Percentiles rank a stretch among this genome's conserved stretches.
These are phyloP conservation scores for Rhogogaster chlorosoma DNA, from an alignment of 2,888 invertebrate genomes.

Conservation along the genomic window DNA sequence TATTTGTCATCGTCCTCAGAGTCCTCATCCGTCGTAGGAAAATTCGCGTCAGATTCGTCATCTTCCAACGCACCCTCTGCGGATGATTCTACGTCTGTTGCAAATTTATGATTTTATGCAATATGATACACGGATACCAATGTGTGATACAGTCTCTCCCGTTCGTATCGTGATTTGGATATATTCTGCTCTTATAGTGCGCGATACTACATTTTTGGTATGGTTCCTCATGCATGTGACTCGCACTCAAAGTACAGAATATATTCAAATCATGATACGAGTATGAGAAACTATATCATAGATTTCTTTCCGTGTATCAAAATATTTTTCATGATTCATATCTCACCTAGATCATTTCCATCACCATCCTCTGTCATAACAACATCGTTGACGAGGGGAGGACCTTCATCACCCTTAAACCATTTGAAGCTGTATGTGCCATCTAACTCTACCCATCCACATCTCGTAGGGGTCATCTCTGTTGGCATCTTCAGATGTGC, in stretches of 20 bases:
- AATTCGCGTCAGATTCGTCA: too few species aligned
- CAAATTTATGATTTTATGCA: neutral
- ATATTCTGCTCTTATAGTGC: too few species aligned
- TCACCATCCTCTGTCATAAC: neutral
- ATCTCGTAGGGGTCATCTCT: neutral
- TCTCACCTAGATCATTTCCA: neutral
- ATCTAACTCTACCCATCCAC: constrained; percentile 16
- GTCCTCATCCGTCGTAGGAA: too few species aligned
- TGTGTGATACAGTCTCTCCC: neutral
- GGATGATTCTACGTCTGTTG: neutral
- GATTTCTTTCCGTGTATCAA: neutral
- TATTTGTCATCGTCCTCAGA: too few species aligned
- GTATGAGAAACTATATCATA: neutral
- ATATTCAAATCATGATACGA: neutral
- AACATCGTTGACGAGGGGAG: neutral
- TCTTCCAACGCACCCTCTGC: too few species aligned
- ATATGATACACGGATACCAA: neutral
- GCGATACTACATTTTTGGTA: too few species aligned
- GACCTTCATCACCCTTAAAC: constrained; percentile 36
- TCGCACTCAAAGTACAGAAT: too few species aligned
- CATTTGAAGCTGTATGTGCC: constrained; percentile 28
- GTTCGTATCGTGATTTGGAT: neutral
- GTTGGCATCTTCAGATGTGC: constrained; percentile 24
- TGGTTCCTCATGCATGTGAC: too few species aligned
- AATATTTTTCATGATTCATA: neutral